Base-by-base conservation (phyloP, 2,888 invertebrate genomes). In the Dromius quadrimaculatus region DNA sequence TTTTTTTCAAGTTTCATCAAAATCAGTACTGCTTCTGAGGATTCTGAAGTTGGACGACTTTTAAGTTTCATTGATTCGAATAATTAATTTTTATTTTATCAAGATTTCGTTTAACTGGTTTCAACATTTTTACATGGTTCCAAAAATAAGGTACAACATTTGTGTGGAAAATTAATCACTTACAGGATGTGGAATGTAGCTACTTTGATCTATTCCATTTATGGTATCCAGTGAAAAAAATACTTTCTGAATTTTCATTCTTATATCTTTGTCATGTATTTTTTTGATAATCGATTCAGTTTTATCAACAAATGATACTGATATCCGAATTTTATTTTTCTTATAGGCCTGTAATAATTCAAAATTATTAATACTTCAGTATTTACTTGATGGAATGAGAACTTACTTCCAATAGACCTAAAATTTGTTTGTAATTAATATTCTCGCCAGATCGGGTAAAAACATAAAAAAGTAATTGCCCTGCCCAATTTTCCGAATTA, bases 401-500 rank as follows among this genome's bases (percentile, higher is more conserved):
- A 74, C 75, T 75, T 73, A 86, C 87, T 77, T 83, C 81, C 2
- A 87, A 71, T 50, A 88, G 76, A 32, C 80, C 81, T 1, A 81
- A 69, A 22, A 87, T 75, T 34, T 85, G 80, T 0, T 76, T 72
- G 1, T 84, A 71, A 75, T 86, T 85, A 5, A 80, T 79, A 4
- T 81, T 82, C 0, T 82, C 75, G 61, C 83, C 84, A 71, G 83
- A 85, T 45, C 83, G 80, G 1, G 81, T 79, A 72, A 87, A 81
- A 72, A 87, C 82, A 2, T 81, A 79, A 61, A 85, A 81, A 1
- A 90, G 76, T 73, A 89, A 85, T 62, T 85, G 79, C 0, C 89
- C 89, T 0, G 86, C 79, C 81, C 88, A 86, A 76, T 89, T 88
- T 36, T 84, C 84, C 19, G 82, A 82, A 1, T 78, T 81, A 38